Percentiles rank a stretch among this genome's conserved stretches.
phyloP scores from a whole-genome alignment of 2,888 invertebrate genomes.

The Ectobius pallidus region DNA sequence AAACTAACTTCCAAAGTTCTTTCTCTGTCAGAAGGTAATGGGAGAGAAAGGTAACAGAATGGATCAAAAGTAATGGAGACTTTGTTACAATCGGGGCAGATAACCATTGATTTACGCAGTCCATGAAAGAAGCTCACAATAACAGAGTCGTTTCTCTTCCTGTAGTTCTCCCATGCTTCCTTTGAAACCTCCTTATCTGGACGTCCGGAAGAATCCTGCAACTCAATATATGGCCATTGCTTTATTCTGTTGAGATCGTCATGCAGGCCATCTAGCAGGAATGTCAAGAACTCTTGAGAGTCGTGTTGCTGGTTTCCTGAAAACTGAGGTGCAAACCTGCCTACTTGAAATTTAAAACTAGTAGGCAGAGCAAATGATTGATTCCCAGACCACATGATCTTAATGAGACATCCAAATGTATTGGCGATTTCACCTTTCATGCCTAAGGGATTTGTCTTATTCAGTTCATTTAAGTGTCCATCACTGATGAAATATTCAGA shows the following conservation, averaged over 20 bases:
- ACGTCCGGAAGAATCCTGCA: constrained; percentile 57
- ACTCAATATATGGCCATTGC: constrained; percentile 61
- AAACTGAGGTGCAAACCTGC: constrained; percentile 62
- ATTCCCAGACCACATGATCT: constrained; percentile 60
- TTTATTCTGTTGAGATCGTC: constrained; percentile 63
- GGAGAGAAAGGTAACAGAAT: constrained; percentile 63
- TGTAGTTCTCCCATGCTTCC: constrained; percentile 61
- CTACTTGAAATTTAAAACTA: constrained; percentile 56
- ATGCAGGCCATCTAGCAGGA: constrained; percentile 62
- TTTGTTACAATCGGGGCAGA: constrained; percentile 61
- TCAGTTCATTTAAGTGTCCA: constrained; percentile 58
- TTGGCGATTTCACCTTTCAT: constrained; percentile 60
- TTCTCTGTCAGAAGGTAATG: constrained; percentile 57
- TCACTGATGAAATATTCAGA: constrained; percentile 59
- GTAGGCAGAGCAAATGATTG: constrained; percentile 56
- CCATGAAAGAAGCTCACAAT: constrained; percentile 64
- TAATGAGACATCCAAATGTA: constrained; percentile 59
- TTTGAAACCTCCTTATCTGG: constrained; percentile 58
- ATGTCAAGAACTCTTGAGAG: constrained; percentile 63
- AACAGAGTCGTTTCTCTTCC: constrained; percentile 61
- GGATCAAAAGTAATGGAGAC: constrained; percentile 66
- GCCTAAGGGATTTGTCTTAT: constrained; percentile 61
- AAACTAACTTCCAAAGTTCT: constrained; percentile 54
- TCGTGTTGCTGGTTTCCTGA: constrained; percentile 64
- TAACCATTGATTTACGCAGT: constrained; percentile 61